phyloP scores from a whole-genome alignment of 1,140 invertebrate genomes.

The Probaryconus sp. region DNA sequence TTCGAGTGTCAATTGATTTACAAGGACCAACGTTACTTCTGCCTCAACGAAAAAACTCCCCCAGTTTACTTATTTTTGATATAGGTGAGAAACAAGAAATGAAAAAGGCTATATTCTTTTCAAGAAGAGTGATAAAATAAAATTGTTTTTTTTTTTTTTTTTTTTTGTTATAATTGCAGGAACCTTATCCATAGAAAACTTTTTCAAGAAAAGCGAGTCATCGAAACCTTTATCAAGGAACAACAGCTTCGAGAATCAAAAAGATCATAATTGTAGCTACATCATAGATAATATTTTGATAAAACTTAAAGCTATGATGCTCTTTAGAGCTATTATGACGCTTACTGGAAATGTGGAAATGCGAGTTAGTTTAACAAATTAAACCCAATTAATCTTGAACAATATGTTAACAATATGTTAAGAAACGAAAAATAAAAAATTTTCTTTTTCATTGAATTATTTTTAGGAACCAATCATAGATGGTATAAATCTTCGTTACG shows the following conservation, averaged over 20 bases:
- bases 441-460: slow-evolving; percentile 6
- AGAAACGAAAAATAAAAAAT: not conserved
- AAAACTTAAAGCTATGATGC: slow-evolving; percentile 83
- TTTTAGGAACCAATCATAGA: slow-evolving; percentile 86
- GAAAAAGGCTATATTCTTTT: not conserved
- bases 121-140: not conserved
- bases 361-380: slow-evolving; percentile 76
- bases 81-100: slow-evolving; percentile 78
- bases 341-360: slow-evolving; percentile 84
- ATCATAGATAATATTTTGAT: slow-evolving; percentile 85
- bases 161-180: slow-evolving; percentile 77
- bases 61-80: slow-evolving; percentile 87
- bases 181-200: slow-evolving; percentile 87
- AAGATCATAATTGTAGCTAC: slow-evolving; percentile 59
- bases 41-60: slow-evolving; percentile 88
- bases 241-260: slow-evolving; percentile 44
- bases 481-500: slow-evolving; percentile 84
- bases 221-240: slow-evolving; percentile 47
- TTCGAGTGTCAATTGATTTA: slow-evolving; percentile 85
- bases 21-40: slow-evolving; percentile 86
- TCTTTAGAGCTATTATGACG: slow-evolving; percentile 86
- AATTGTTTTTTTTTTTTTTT: slow-evolving; percentile 3
- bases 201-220: slow-evolving; percentile 83
- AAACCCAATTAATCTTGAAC: not conserved
- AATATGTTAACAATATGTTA: slow-evolving; percentile 7